phyloP scores from a whole-genome alignment of 2,888 invertebrate genomes.

The Branchellion lobata region DNA sequence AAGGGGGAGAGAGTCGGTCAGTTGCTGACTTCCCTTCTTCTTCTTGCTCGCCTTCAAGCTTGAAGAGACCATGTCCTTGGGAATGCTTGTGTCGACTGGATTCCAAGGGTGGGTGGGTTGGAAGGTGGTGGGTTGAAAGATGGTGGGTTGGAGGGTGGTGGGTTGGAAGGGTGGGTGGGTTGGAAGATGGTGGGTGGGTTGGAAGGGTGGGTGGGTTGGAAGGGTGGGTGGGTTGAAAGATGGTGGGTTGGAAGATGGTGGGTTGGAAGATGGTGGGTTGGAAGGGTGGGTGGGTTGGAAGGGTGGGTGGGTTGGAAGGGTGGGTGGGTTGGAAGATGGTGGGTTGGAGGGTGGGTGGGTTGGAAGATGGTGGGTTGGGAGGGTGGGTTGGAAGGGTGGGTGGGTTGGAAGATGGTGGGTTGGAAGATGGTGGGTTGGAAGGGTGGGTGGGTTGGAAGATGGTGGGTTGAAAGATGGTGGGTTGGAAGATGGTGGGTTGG shows the following conservation, averaged over 20 bases:
- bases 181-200: neutral
- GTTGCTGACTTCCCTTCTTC: no score
- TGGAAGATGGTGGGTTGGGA: neutral
- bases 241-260: no score
- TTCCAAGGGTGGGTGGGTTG: neutral
- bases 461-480: no score
- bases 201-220: neutral
- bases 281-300: neutral
- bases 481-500: no score
- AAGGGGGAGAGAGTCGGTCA: no score
- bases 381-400: neutral
- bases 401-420: neutral
- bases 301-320: neutral
- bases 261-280: neutral
- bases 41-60: no score
- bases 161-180: neutral
- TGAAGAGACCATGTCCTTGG: no score
- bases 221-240: neutral
- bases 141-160: neutral
- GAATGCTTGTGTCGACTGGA: no score
- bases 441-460: no score
- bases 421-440: no score
- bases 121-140: no score
- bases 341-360: neutral
- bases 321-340: neutral